phyloP scores from a whole-genome alignment of 2,113 vertebrate species.

The Theristicus caerulescens region DNA sequence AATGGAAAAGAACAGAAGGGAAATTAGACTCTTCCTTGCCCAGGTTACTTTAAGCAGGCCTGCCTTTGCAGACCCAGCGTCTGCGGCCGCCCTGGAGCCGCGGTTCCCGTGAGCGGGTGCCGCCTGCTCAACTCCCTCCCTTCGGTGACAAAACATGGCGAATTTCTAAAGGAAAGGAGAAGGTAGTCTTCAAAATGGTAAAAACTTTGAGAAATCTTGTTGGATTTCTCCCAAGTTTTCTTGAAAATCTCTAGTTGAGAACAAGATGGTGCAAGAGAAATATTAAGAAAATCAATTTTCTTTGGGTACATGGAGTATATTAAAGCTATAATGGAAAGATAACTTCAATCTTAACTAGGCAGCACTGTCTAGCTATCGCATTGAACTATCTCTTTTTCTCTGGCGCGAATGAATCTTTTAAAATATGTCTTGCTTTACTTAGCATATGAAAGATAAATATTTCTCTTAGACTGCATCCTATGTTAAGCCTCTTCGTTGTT shows the following conservation, averaged over 20 bases:
- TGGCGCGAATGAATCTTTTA: background rate
- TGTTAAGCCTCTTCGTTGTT: background rate
- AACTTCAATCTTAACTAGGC: constrained; percentile 23
- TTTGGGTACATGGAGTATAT: background rate
- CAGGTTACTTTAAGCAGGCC: background rate
- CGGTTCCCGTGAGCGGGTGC: background rate
- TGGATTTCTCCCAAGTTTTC: constrained; percentile 5
- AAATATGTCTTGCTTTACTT: background rate
- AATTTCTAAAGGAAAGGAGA: background rate
- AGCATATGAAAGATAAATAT: constrained; percentile 7
- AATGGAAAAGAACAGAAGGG: rapidly evolving
- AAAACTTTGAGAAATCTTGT: background rate
- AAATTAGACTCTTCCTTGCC: background rate
- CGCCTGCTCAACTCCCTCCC: rapidly evolving
- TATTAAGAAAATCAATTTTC: constrained; percentile 26
- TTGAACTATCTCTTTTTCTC: background rate
- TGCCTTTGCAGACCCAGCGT: background rate
- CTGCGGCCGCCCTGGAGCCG: rapidly evolving
- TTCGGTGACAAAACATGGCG: rapidly evolving
- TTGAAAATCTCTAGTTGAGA: background rate
- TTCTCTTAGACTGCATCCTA: background rate
- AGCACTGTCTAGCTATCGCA: background rate
- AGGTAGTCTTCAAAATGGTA: background rate
- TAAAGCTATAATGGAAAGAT: constrained; percentile 23
- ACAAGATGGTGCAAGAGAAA: background rate